Evolutionary conservation across 1,140 invertebrate genomes (phyloP).

Genomic region (Holotrichia oblita): DNA sequence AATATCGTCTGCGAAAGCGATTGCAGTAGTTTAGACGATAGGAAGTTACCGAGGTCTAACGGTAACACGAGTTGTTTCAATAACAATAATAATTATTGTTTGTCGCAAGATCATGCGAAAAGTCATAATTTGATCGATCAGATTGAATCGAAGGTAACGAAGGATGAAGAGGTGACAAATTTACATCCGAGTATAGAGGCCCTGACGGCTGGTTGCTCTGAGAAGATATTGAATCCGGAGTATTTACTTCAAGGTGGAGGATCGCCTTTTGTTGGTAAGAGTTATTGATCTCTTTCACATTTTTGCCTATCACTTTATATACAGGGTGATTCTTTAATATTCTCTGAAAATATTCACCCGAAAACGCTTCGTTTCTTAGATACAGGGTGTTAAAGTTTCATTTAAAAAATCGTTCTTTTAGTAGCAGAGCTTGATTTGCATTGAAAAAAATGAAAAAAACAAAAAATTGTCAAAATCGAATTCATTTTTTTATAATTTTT

Average conservation of each 20-base stretch:
- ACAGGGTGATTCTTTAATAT: no score
- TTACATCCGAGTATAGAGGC: conserved; percentile 69
- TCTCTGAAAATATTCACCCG: no score
- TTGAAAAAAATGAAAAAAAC: no score
- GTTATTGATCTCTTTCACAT: no score
- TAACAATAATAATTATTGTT: conserved; percentile 58
- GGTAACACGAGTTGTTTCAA: conserved; percentile 53
- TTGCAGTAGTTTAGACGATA: conserved; percentile 59
- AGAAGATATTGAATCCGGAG: conserved; percentile 84
- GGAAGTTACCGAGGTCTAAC: conserved; percentile 52
- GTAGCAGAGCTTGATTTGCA: no score
- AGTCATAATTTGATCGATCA: conserved; percentile 63
- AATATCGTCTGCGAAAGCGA: conserved; percentile 69
- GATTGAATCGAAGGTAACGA: conserved; percentile 64
- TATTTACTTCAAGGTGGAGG: conserved; percentile 79
- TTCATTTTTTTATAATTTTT: no score
- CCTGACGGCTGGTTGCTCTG: conserved; percentile 81
- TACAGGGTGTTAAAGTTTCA: no score
- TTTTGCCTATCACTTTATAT: no score
- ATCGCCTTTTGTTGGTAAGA: conserved; percentile 72
- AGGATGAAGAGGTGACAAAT: conserved; percentile 50
- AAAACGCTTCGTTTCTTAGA: no score
- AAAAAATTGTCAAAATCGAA: no score
- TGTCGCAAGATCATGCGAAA: conserved; percentile 50
- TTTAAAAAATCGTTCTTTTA: no score